Evolutionary conservation across 2,797 vertebrate species (phyloP), one percentile per base, ranked within the genome.

Genomic region (Crenuchus spilurus): DNA sequence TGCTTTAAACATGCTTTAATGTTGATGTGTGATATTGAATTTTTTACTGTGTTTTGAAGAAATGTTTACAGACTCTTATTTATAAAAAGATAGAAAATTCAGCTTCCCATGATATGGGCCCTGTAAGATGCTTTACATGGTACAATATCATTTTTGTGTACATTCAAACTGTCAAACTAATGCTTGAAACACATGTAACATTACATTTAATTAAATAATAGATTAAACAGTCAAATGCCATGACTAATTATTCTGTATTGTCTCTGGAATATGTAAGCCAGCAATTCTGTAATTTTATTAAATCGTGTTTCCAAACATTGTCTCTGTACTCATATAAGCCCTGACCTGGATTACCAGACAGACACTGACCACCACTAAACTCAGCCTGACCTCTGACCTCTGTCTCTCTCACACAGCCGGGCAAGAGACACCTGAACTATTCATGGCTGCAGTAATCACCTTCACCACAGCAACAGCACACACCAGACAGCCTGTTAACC

Each of bases 301-400:
- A 70, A 73, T 74, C 65, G 49, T 30, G 30, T 74, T 74, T 8
- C 49, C 20, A 64, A 70, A 70, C 76, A 78, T 69, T 78, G 76
- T 55, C 57, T 48, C 33, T 11, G 22, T 35, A 26, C 26, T 14
- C 1, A 72, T 73, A 6, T 30, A 57, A 72, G 61, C 66, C 52
- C 7, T 2, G 7, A 42, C 35, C 46, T 72, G 22, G 70, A 72
- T 68, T 72, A 68, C 13, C 33, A 18, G n/a, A 57, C 6, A 22
- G 9, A 13, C 33, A 10, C 26, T 30, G 48, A 28, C 52, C 10
- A 39, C n/a, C 52, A 51, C 33, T 67, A 39, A 14, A 14, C 65
- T 2, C n/a, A 18, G 44, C 61, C 18, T 30, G 54, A 63, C 66
- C 48, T 41, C 60, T 20, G 2, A 31, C 44, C 54, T 26, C 54